Base-by-base conservation (phyloP, 2,888 invertebrate genomes). In the Dynastes hyllus region DNA sequence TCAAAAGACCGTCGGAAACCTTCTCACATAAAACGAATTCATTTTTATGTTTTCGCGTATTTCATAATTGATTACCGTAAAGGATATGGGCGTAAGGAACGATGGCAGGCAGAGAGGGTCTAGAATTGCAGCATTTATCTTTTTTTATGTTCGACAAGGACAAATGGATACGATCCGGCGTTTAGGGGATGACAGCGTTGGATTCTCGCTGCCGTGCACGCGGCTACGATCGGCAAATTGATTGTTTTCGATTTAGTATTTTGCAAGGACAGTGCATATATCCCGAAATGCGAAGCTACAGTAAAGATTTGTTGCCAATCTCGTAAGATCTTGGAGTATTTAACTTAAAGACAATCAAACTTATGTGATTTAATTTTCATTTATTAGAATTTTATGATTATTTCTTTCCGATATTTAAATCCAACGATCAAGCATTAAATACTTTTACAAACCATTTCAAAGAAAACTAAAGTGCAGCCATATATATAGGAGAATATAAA, bases 31-130 rank as follows among this genome's bases (percentile, higher is more conserved):
- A 83, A 82, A 82, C 81, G 80, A 81, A 82, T 82, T 83, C 83
- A 84, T 83, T 84, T 86, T 85, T 85, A 85, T 84, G 84, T 84
- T 83, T 84, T 82, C 85, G 83, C 85, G 86, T 86, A 86, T 86
- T 86, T 86, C 86, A 86, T 86, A 86, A 86, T 86, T 85, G 86
- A 86, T 86, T 86, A 84, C 85, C 81, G 81, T 79, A 81, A 81
- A 81, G 83, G 81, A 67, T 81, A 16, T 61, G 69, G 71, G 45
- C 32, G 29, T 40, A 37, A 51, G 61, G 32, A 27, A 16, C 40
- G 53, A 51, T 70, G 66, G 73, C 37, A 61, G 63, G 37, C 80
- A 80, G 77, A 61, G 79, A 78, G 77, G 79, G 79, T 61, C 78
- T 78, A 79, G 82, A 86, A 86, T 86, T 85, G 85, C 83, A 82